These are phyloP conservation scores for Watsonalla cultraria DNA, from an alignment of 2,888 invertebrate species.

Conservation along the genomic window DNA sequence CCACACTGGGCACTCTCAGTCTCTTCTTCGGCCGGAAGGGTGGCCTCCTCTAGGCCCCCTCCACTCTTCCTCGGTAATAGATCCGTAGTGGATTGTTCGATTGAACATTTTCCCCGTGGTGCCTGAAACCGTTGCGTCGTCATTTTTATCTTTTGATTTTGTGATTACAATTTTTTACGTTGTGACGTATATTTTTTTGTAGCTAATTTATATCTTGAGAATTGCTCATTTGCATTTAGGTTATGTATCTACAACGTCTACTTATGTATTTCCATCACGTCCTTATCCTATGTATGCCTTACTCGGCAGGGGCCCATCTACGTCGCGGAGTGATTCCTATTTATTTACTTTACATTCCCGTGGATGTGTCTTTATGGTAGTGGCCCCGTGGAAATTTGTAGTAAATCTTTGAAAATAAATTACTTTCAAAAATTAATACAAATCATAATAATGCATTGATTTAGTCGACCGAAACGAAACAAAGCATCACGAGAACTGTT, in stretches of 20 bases:
- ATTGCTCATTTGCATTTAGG: slow-evolving; percentile 61
- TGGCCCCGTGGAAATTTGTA: slow-evolving; percentile 20
- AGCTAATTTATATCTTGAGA: slow-evolving; percentile 37
- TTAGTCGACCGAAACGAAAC: slow-evolving; percentile 14
- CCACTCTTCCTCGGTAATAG: slow-evolving; percentile 5
- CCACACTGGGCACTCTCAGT: slow-evolving; percentile 86
- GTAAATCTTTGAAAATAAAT: slow-evolving; percentile 13
- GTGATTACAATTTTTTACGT: slow-evolving; percentile 42
- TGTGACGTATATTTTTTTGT: slow-evolving; percentile 59
- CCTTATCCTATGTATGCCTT: not conserved
- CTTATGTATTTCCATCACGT: not conserved
- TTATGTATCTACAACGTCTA: slow-evolving; percentile 15
- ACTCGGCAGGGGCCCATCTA: slow-evolving; percentile 12
- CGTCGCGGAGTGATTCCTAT: slow-evolving; percentile 26
- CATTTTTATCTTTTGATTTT: slow-evolving; percentile 41
- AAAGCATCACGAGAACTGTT: slow-evolving; percentile 20
- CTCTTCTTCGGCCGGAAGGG: slow-evolving; percentile 92
- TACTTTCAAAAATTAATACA: slow-evolving; percentile 2
- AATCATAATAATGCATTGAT: slow-evolving; percentile 3
- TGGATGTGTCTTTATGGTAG: slow-evolving; percentile 15
- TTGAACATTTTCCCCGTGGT: slow-evolving; percentile 22
- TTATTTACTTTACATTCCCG: slow-evolving; percentile 45
- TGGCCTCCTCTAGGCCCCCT: slow-evolving; percentile 79
- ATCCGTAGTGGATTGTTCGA: slow-evolving; percentile 1
- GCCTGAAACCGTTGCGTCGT: slow-evolving; percentile 12